A percentile compares a stretch with the other conserved stretches of the same genome.
Conservation (phyloP, 1,140 invertebrate species). For the Holcopasites calliopsidis region DNA sequence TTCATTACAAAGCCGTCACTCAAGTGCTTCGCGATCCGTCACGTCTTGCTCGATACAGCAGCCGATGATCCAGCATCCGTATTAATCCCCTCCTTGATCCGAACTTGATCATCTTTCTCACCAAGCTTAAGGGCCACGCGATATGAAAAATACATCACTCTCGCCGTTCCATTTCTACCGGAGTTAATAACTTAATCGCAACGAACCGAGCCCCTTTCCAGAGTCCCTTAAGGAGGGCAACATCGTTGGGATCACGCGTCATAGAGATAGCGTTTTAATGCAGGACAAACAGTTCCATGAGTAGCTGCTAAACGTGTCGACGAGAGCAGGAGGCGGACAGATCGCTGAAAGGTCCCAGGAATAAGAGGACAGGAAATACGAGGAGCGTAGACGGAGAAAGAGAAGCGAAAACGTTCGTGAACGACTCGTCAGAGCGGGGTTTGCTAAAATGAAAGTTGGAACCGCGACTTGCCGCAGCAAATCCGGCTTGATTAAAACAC, state of each 20-base stretch:
- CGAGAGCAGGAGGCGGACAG: background rate
- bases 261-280: conserved; percentile 61
- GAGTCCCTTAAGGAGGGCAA: conserved; percentile 54
- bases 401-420: conserved; percentile 63
- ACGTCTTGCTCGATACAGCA: background rate
- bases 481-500: conserved; percentile 80
- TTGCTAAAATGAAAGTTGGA: conserved; percentile 79
- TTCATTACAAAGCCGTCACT: too few relatives aligned
- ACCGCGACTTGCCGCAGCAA: conserved; percentile 79
- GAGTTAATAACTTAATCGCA: conserved; percentile 44
- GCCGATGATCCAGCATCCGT: background rate
- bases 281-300: conserved; percentile 56
- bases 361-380: conserved; percentile 10
- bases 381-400: conserved; percentile 26
- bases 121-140: background rate
- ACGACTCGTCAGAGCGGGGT: conserved; percentile 60
- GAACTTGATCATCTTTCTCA: background rate
- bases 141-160: conserved; percentile 20
- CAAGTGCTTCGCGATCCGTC: background rate
- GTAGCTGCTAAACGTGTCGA: conserved; percentile 29
- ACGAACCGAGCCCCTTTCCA: conserved; percentile 2
- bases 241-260: conserved; percentile 48
- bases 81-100: background rate
- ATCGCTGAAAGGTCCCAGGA: conserved; percentile 10
- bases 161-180: conserved; percentile 1